A percentile compares a stretch with the other conserved stretches of the same genome.
Conservation (phyloP, 2,888 invertebrate species). For the Incurvaria masculella region DNA sequence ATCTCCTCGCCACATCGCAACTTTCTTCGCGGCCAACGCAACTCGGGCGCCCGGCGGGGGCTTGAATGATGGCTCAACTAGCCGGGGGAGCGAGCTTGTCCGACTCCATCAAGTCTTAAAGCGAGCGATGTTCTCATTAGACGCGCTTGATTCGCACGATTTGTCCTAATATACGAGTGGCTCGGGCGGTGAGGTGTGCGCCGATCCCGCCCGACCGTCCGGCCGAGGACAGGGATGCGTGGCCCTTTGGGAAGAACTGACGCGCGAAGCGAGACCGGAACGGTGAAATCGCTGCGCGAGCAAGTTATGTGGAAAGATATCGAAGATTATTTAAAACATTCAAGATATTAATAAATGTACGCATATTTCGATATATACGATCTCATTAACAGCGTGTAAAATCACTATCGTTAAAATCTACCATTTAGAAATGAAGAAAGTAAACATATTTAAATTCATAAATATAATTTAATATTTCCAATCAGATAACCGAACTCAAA, state of each 20-base stretch:
- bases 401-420: too few relatives aligned
- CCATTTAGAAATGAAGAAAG: too few relatives aligned
- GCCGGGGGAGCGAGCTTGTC: background rate
- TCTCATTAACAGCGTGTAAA: too few relatives aligned
- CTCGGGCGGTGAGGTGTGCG: background rate
- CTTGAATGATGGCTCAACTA: background rate
- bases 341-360: background rate
- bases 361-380: too few relatives aligned
- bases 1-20: background rate
- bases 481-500: background rate
- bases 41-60: background rate
- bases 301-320: too few relatives aligned
- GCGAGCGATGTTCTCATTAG: background rate
- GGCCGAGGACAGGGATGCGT: too few relatives aligned
- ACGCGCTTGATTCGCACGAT: background rate
- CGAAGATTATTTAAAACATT: too few relatives aligned
- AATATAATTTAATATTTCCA: conserved; percentile 7
- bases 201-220: too few relatives aligned
- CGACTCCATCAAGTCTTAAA: background rate
- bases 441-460: conserved; percentile 8
- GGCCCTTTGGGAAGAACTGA: too few relatives aligned
- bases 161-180: background rate
- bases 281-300: too few relatives aligned
- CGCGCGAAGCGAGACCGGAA: too few relatives aligned
- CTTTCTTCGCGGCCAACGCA: background rate